Conservation (phyloP, 2,113 vertebrate genomes). For the Parus major region DNA sequence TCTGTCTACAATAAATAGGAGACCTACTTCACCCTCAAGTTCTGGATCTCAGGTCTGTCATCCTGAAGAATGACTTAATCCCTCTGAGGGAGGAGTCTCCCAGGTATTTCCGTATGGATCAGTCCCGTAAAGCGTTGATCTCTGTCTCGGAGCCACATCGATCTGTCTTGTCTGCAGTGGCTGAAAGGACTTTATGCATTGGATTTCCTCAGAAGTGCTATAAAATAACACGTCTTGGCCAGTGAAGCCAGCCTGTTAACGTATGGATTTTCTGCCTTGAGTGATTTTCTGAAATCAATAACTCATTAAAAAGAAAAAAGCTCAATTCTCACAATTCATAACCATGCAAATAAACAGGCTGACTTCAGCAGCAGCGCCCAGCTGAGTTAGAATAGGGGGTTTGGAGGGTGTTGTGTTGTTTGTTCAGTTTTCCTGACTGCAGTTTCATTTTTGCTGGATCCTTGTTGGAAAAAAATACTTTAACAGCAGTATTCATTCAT, state of each 20-base stretch:
- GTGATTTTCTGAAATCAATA: conserved; percentile 49
- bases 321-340: conserved; percentile 9
- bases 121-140: not conserved
- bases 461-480: not conserved
- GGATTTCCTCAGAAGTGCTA: conserved; percentile 6
- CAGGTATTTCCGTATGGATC: not conserved
- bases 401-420: not conserved
- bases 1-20: not conserved
- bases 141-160: not conserved
- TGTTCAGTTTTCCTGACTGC: not conserved
- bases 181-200: not conserved
- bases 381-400: not conserved
- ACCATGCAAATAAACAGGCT: not conserved
- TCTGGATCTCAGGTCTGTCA: not conserved
- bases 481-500: not conserved
- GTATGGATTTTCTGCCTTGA: conserved; percentile 32
- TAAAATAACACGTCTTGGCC: not conserved
- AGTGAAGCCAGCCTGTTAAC: conserved; percentile 6
- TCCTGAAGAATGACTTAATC: not conserved
- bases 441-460: not conserved
- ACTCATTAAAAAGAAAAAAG: conserved; percentile 19
- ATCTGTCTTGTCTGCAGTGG: not conserved
- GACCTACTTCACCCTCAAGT: not conserved
- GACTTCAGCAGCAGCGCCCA: not conserved
- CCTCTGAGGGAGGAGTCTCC: not conserved